phyloP scores from a whole-genome alignment of 2,113 vertebrate genomes.

The Dromaius novaehollandiae region DNA sequence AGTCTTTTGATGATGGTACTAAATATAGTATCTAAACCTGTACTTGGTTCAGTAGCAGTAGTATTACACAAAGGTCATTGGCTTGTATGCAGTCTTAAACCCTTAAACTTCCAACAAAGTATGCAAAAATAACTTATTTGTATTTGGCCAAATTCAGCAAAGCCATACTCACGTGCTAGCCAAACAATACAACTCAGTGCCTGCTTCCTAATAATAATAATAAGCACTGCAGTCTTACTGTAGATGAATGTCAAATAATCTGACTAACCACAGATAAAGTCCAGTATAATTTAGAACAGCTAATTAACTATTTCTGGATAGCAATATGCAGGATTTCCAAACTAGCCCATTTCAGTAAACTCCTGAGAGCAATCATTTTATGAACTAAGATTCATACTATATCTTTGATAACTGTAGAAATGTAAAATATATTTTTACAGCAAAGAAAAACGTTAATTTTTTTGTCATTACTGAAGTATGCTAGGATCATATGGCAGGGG shows the following conservation, averaged over 20 bases:
- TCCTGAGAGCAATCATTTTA: neutral
- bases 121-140: neutral
- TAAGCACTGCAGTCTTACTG: neutral
- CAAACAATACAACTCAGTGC: neutral
- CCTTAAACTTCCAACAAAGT: neutral
- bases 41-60: neutral
- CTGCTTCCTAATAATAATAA: neutral
- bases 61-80: neutral
- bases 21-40: neutral
- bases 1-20: neutral
- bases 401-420: neutral
- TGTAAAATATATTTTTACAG: neutral
- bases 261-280: neutral
- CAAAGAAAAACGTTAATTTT: neutral
- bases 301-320: neutral
- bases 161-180: neutral
- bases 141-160: constrained; percentile 6
- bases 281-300: neutral
- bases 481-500: neutral
- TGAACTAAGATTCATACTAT: neutral
- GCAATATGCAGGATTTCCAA: neutral
- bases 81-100: neutral
- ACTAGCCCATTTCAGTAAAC: neutral
- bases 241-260: neutral
- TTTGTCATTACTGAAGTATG: neutral